Base-by-base conservation (phyloP, 2,888 invertebrate genomes). In the Hermaeophaga mercurialis region DNA sequence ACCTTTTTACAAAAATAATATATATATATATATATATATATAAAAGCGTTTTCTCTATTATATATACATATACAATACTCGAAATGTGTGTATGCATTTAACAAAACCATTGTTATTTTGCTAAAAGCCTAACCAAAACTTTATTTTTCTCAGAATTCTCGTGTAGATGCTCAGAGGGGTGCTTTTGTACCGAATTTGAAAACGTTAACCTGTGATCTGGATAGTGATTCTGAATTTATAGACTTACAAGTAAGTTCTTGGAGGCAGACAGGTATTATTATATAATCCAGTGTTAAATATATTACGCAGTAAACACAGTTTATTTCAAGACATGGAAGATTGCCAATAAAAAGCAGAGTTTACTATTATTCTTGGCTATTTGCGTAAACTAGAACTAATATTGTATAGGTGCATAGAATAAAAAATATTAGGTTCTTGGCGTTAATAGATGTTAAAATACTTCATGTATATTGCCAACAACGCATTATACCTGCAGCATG, bases 191-290 rank as follows among this genome's bases (percentile, higher is more conserved):
- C 72, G 44, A 65, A 68, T 24, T 65, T 69, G 54, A 67, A 70
- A 41, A 57, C 59, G 33, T 52, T 67, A 19, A 70, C 68, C 59
- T 70, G 70, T 49, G 73, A 72, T 41, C 59, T 61, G 12, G 70
- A 70, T 28, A 70, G 63, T 44, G 73, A 73, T 38, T 63, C 65
- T 47, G 74, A 73, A 54, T 36, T 63, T 17, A 56, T 64, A 54
- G 71, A 71, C 9, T 39, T 62, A 17, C 54, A 54, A 18, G 66
- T 66, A 62, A 56, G 61, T 61, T 31, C 2, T 3, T 4, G 6
- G n/a, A 28, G 28, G 9, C n/a, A 9, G n/a, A n/a, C 22, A 22
- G 22, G 22, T 22, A 22, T 22, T n/a, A n/a, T n/a, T n/a, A n/a
- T n/a, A n/a, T n/a, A n/a, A n/a, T n/a, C n/a, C n/a, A n/a, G n/a